Evolutionary conservation across 2,888 invertebrate species (phyloP).

Genomic region (Tenthredo distinguenda): DNA sequence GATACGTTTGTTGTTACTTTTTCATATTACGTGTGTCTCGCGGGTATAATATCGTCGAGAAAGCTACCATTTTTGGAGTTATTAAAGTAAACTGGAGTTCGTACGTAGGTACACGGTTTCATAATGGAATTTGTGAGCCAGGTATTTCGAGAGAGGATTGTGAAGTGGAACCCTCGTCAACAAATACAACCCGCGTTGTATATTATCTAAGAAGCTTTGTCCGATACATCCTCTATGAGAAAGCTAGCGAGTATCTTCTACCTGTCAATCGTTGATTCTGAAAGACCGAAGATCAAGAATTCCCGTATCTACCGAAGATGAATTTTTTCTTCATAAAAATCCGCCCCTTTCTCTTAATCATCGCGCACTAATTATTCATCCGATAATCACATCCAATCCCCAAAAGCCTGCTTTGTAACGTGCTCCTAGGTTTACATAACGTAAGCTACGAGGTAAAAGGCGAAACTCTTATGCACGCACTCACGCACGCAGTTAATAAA

Average conservation of each 20-base stretch:
- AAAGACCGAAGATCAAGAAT: not conserved
- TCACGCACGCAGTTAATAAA: not conserved
- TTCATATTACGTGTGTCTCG: not conserved
- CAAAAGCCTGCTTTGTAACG: not conserved
- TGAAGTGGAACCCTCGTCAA: constrained; percentile 33
- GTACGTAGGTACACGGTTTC: constrained; percentile 7
- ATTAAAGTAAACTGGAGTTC: not conserved
- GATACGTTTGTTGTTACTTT: too few species aligned
- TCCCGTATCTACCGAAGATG: not conserved
- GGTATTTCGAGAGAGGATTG: constrained; percentile 23
- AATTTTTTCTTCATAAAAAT: not conserved
- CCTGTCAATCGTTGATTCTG: constrained; percentile 18
- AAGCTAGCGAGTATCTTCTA: not conserved
- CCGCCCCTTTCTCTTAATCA: too few species aligned
- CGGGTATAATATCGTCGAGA: not conserved
- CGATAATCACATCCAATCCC: too few species aligned
- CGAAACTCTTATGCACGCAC: not conserved
- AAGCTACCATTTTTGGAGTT: not conserved
- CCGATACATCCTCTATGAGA: not conserved
- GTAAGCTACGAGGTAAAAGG: not conserved
- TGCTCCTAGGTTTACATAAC: not conserved
- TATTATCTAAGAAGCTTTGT: constrained; percentile 11
- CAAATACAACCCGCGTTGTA: not conserved
- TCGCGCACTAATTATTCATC: not conserved
- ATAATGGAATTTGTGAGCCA: constrained; percentile 4